A percentile compares a stretch with the other conserved stretches of the same genome.
phyloP scores from a whole-genome alignment of 1,140 invertebrate genomes.

The Meloidogyne exigua region DNA sequence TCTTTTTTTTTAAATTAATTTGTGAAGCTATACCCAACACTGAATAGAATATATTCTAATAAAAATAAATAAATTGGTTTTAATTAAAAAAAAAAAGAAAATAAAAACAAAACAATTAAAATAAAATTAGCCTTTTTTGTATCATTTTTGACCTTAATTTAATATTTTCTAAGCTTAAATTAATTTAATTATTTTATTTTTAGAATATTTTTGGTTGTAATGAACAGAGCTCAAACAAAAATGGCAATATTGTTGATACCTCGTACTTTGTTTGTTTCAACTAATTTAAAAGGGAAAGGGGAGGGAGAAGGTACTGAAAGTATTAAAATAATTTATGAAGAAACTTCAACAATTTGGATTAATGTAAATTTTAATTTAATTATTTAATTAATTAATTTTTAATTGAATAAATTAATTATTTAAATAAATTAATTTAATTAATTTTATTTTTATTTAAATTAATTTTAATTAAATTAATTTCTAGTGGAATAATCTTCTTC shows the following conservation, averaged over 20 bases:
- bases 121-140: too few species aligned
- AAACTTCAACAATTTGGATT: constrained; percentile 40
- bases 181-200: constrained; percentile 5
- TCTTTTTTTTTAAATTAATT: too few species aligned
- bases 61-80: too few species aligned
- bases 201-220: constrained; percentile 37
- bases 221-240: constrained; percentile 41
- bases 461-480: too few species aligned
- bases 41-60: too few species aligned
- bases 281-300: not conserved
- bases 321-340: constrained; percentile 41
- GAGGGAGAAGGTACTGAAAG: not conserved
- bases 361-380: constrained; percentile 36
- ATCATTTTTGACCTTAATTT: too few species aligned
- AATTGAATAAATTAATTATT: not conserved
- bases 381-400: not conserved
- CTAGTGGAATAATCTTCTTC: constrained; percentile 45
- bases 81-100: too few species aligned
- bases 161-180: too few species aligned
- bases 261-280: constrained; percentile 26
- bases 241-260: constrained; percentile 35
- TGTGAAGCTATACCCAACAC: too few species aligned
- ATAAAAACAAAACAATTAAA: too few species aligned
- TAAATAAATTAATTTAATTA: too few species aligned
- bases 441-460: too few species aligned